phyloP scores from a whole-genome alignment of 2,113 vertebrate genomes.

The Archilochus colubris region DNA sequence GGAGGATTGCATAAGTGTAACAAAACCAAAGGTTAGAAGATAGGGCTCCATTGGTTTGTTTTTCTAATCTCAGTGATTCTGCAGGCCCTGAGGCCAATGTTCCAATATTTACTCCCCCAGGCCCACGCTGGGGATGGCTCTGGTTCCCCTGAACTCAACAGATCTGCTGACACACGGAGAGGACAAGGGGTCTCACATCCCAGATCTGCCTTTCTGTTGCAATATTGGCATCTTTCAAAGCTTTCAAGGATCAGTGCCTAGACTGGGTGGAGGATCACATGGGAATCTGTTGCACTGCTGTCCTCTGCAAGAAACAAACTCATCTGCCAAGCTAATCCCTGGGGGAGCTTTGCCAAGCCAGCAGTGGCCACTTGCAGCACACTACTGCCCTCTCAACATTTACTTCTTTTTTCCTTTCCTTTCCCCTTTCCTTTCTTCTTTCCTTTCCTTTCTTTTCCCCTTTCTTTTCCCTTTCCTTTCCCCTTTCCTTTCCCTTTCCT shows the following conservation, averaged over 20 bases:
- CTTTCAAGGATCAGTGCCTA: neutral
- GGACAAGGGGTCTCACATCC: neutral
- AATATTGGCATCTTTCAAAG: neutral
- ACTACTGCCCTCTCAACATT: neutral
- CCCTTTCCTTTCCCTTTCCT: too few relatives aligned
- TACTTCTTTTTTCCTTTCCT: neutral
- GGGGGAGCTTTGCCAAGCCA: neutral
- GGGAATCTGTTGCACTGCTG: neutral
- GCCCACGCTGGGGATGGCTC: neutral
- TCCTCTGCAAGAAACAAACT: neutral
- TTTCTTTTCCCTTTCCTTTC: too few relatives aligned
- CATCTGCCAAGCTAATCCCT: neutral
- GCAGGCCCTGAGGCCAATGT: neutral
- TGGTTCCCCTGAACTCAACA: neutral
- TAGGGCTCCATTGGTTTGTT: neutral
- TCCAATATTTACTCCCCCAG: neutral
- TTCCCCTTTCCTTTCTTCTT: too few relatives aligned
- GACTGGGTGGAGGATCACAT: neutral
- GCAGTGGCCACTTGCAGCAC: neutral
- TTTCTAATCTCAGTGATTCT: conserved; percentile 8
- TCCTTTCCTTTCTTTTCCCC: too few relatives aligned
- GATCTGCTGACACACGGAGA: neutral
- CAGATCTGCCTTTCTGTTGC: neutral
- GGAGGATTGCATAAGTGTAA: neutral
- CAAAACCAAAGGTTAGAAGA: conserved; percentile 40